Evolutionary conservation across 2,797 vertebrate genomes (phyloP).

Genomic region (Ptychadena robeensis): DNA sequence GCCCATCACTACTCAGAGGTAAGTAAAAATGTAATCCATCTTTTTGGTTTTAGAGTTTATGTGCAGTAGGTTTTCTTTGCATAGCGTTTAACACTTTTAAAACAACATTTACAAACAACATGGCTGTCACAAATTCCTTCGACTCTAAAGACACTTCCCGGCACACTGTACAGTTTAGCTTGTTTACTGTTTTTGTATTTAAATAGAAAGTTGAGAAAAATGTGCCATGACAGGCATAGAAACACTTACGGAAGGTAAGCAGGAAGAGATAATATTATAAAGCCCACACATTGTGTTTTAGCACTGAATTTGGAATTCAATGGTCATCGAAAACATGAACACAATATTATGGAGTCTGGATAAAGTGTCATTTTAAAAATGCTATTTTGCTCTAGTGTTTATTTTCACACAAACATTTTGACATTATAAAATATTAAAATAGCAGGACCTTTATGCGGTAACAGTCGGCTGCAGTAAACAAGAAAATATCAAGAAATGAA

Average conservation of each 20-base stretch:
- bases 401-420: slow-evolving; percentile 65
- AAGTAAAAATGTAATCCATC: too few species aligned
- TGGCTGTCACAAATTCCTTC: too few species aligned
- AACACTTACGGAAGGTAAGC: not conserved
- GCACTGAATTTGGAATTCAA: slow-evolving; percentile 10
- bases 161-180: too few species aligned
- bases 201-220: too few species aligned
- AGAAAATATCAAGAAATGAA: slow-evolving; percentile 64
- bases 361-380: slow-evolving; percentile 65
- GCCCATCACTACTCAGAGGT: too few species aligned
- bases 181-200: too few species aligned
- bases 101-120: too few species aligned
- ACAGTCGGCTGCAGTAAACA: slow-evolving; percentile 64
- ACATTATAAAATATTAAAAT: slow-evolving; percentile 71
- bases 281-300: slow-evolving; percentile 13
- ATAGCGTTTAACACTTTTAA: too few species aligned
- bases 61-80: too few species aligned
- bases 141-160: too few species aligned
- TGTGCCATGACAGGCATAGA: not conserved
- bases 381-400: slow-evolving; percentile 65
- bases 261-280: not conserved
- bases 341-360: slow-evolving; percentile 51
- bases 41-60: too few species aligned
- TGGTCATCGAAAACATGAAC: slow-evolving; percentile 20
- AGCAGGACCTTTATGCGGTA: slow-evolving; percentile 67